phyloP scores from a whole-genome alignment of 2,113 vertebrate species.

The Mystacornis crossleyi region DNA sequence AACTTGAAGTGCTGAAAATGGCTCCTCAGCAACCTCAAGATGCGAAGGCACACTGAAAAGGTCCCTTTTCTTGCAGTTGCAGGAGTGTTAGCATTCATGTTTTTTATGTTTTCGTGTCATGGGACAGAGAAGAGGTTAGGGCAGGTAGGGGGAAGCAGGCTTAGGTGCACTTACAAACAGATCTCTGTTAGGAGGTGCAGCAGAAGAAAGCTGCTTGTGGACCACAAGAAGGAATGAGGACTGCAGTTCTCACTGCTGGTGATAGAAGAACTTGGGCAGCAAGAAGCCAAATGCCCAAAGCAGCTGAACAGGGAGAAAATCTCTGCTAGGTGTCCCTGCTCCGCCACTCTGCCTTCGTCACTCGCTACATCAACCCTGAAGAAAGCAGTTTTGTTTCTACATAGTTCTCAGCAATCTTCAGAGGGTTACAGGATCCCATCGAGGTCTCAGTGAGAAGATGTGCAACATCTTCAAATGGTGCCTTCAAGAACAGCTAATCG shows the following conservation, averaged over 20 bases:
- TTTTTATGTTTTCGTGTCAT: neutral
- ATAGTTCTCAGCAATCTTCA: neutral
- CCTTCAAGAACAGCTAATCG: neutral
- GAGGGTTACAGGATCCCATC: rapidly evolving
- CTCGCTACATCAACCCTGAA: neutral
- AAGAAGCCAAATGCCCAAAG: neutral
- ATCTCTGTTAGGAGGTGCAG: neutral
- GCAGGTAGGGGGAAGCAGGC: neutral
- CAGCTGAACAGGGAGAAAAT: neutral
- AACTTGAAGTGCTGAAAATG: neutral
- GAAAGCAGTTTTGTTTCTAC: neutral
- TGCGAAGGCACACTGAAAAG: neutral
- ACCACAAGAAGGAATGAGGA: neutral
- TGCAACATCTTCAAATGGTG: neutral
- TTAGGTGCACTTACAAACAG: neutral
- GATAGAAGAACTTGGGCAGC: neutral
- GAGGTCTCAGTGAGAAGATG: neutral
- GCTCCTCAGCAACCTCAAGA: neutral
- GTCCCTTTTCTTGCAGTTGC: neutral
- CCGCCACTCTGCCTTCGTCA: neutral
- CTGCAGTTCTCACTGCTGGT: neutral
- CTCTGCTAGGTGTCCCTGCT: neutral
- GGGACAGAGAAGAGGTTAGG: neutral
- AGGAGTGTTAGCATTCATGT: neutral
- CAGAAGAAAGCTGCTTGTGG: neutral